A percentile compares a stretch with the other conserved stretches of the same genome.
Conservation (phyloP, 2,888 invertebrate species). For the Arge pagana region DNA sequence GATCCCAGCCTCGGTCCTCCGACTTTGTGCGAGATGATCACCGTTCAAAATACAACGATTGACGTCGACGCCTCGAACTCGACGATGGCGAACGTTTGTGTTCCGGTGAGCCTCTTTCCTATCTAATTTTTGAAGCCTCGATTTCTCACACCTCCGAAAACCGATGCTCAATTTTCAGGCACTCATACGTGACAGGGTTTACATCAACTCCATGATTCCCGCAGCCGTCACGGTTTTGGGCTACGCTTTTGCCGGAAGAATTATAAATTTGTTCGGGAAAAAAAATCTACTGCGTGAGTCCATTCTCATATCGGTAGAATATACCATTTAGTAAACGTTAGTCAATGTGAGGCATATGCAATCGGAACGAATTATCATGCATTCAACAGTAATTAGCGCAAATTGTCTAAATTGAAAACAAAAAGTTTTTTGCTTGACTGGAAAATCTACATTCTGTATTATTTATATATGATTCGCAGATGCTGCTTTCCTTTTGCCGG, state of each 20-base stretch:
- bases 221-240: constrained; percentile 26
- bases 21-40: constrained; percentile 29
- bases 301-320: not conserved
- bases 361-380: no score
- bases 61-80: not conserved
- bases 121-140: no score
- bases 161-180: constrained; percentile 34
- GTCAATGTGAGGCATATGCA: no score
- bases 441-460: no score
- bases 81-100: not conserved
- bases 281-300: constrained; percentile 40
- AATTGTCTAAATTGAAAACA: no score
- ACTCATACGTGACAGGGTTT: constrained; percentile 34
- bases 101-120: constrained; percentile 9
- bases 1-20: constrained; percentile 2
- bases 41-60: not conserved
- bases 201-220: constrained; percentile 39
- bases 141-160: no score
- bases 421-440: no score
- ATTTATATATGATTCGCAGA: constrained; percentile 7
- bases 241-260: constrained; percentile 31
- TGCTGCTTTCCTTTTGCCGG: not conserved
- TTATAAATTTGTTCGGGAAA: constrained; percentile 36
- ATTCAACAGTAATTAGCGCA: no score
- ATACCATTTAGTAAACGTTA: no score